Conservation (phyloP, 2,113 vertebrate species). For the Dromaius novaehollandiae region DNA sequence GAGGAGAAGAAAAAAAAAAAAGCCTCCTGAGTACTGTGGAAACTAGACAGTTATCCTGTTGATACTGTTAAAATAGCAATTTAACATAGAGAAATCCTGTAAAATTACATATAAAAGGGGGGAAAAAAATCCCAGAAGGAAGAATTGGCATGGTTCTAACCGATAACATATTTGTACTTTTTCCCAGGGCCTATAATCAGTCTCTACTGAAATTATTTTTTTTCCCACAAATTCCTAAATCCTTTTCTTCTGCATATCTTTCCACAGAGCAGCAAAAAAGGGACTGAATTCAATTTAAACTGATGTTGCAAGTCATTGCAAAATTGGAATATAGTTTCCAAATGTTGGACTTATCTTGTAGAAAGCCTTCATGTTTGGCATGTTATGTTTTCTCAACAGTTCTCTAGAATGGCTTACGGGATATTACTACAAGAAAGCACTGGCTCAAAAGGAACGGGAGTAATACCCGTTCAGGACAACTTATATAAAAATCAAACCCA, state of each 20-base stretch:
- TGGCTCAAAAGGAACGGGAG: no score
- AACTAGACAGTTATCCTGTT: background rate
- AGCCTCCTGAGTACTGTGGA: background rate
- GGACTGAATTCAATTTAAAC: background rate
- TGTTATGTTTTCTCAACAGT: background rate
- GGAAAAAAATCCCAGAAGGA: background rate
- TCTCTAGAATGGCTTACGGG: background rate
- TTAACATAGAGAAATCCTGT: background rate
- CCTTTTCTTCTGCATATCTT: background rate
- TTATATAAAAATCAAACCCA: background rate
- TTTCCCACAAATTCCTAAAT: no score
- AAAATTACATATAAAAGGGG: background rate
- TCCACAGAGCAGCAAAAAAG: background rate
- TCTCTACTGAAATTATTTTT: no score
- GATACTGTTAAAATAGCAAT: background rate
- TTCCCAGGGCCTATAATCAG: background rate
- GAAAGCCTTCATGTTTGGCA: background rate
- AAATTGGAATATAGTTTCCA: background rate
- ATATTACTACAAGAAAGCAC: background rate
- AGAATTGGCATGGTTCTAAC: background rate
- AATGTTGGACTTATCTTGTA: background rate
- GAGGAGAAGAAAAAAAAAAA: background rate
- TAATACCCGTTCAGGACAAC: background rate
- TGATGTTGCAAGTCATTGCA: background rate
- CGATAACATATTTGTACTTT: background rate